A percentile compares a stretch with the other conserved stretches of the same genome.
Conservation (phyloP, 2,113 vertebrate species). For the Micromys minutus region DNA sequence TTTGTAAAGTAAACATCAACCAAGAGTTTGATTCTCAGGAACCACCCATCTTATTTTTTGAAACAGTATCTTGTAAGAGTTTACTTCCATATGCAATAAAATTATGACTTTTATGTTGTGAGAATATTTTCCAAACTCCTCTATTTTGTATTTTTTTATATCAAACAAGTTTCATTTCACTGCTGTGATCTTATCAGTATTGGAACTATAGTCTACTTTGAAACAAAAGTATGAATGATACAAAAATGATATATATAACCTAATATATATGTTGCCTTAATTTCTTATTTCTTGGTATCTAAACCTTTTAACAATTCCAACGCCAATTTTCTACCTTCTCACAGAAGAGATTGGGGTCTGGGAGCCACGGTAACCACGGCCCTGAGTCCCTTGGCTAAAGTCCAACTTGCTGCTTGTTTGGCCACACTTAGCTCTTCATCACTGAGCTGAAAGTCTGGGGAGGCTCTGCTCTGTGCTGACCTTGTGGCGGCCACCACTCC, state of each 20-base stretch:
- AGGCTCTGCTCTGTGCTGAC: conserved; percentile 80
- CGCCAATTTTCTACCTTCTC: conserved; percentile 54
- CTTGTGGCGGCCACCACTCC: conserved; percentile 84
- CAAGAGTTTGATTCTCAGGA: neutral
- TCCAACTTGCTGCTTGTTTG: conserved; percentile 84
- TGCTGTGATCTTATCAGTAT: conserved; percentile 10
- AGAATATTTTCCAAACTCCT: neutral
- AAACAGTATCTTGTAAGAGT: neutral
- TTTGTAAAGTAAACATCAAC: too few relatives aligned
- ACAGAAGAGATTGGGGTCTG: neutral
- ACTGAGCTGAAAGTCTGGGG: conserved; percentile 83
- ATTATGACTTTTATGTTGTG: conserved; percentile 1
- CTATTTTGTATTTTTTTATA: conserved; percentile 10
- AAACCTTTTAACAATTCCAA: conserved; percentile 58
- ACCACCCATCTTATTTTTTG: neutral
- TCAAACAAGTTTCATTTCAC: conserved; percentile 30
- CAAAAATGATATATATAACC: conserved; percentile 48
- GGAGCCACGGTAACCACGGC: conserved; percentile 65
- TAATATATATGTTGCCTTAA: conserved; percentile 54
- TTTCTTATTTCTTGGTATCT: conserved; percentile 68
- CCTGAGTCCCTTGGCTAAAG: conserved; percentile 85
- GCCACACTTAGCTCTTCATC: conserved; percentile 87
- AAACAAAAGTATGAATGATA: conserved; percentile 49
- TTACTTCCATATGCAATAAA: conserved; percentile 17
- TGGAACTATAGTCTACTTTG: conserved; percentile 20